Conservation (phyloP, 2,888 invertebrate genomes). For the Lamellibrachia satsuma region DNA sequence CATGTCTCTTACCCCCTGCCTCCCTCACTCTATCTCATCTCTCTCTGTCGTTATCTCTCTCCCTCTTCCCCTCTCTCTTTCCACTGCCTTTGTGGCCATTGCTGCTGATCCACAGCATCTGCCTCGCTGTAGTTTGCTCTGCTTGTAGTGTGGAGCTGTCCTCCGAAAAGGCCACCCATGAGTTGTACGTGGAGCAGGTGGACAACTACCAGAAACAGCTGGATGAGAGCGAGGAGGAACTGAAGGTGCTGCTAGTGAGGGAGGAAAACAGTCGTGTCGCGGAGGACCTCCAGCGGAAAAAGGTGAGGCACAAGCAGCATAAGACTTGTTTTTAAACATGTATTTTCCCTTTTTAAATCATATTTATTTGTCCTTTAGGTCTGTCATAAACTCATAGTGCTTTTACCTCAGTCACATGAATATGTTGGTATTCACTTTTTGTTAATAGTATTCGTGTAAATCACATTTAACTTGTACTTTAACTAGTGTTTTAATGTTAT, state of each 20-base stretch:
- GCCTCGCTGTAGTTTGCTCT: not conserved
- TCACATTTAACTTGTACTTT: too few relatives aligned
- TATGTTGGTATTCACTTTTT: too few relatives aligned
- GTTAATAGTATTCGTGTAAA: too few relatives aligned
- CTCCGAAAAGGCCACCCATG: slow-evolving; percentile 57
- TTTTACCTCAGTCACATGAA: too few relatives aligned
- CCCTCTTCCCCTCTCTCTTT: not conserved
- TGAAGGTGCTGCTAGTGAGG: slow-evolving; percentile 56
- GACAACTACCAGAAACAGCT: slow-evolving; percentile 54
- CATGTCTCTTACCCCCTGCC: not conserved
- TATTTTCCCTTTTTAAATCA: too few relatives aligned
- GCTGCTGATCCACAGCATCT: not conserved
- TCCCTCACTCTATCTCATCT: not conserved
- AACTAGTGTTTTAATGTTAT: too few relatives aligned
- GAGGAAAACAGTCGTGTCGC: slow-evolving; percentile 56
- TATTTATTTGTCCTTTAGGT: too few relatives aligned
- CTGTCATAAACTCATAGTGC: too few relatives aligned
- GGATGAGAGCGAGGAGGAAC: slow-evolving; percentile 55
- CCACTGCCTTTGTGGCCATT: not conserved
- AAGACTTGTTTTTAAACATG: not conserved
- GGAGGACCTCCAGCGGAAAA: slow-evolving; percentile 53
- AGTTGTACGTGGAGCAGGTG: slow-evolving; percentile 56
- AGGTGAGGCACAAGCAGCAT: slow-evolving; percentile 32
- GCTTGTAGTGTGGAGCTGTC: slow-evolving; percentile 52
- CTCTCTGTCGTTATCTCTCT: not conserved